phyloP scores from a whole-genome alignment of 2,797 vertebrate species.

The Macroramphosus scolopax region DNA sequence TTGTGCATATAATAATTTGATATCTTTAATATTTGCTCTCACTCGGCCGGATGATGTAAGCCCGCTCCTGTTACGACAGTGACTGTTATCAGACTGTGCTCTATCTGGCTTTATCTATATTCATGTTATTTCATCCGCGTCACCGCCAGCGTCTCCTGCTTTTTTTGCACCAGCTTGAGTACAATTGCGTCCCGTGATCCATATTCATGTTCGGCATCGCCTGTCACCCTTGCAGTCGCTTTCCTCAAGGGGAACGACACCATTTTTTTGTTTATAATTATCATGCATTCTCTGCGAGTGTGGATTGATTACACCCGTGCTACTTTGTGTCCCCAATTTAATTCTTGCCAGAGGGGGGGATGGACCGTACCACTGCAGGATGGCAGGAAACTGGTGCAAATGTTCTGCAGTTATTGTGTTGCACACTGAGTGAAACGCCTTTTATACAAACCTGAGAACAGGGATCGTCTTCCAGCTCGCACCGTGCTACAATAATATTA shows the following conservation, averaged over 20 bases:
- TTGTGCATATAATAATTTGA: slow-evolving; percentile 24
- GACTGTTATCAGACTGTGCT: slow-evolving; percentile 2
- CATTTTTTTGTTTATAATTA: slow-evolving; percentile 73
- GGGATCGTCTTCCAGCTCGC: slow-evolving; percentile 35
- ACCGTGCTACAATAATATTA: slow-evolving; percentile 45
- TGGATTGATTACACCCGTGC: slow-evolving; percentile 65
- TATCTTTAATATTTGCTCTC: slow-evolving; percentile 13
- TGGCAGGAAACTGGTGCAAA: slow-evolving; percentile 20
- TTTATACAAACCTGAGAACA: slow-evolving; percentile 36
- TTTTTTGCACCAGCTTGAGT: slow-evolving; percentile 18
- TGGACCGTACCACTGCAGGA: slow-evolving; percentile 24
- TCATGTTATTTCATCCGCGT: slow-evolving; percentile 10
- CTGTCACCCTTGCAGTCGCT: slow-evolving; percentile 65
- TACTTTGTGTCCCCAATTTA: slow-evolving; percentile 58
- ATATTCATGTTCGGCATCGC: slow-evolving; percentile 67
- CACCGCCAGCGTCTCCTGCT: slow-evolving; percentile 11
- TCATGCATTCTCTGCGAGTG: slow-evolving; percentile 58
- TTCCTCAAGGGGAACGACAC: slow-evolving; percentile 62
- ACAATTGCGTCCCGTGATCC: slow-evolving; percentile 60
- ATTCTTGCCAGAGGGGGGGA: slow-evolving; percentile 57
- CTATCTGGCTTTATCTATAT: slow-evolving; percentile 21
- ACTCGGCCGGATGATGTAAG: slow-evolving; percentile 21
- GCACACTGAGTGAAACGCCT: slow-evolving; percentile 33
- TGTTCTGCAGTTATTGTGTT: slow-evolving; percentile 20
- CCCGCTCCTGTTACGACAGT: slow-evolving; percentile 10